These are phyloP conservation scores for Callosobruchus maculatus DNA, from an alignment of 2,888 invertebrate species.

Conservation along the genomic window DNA sequence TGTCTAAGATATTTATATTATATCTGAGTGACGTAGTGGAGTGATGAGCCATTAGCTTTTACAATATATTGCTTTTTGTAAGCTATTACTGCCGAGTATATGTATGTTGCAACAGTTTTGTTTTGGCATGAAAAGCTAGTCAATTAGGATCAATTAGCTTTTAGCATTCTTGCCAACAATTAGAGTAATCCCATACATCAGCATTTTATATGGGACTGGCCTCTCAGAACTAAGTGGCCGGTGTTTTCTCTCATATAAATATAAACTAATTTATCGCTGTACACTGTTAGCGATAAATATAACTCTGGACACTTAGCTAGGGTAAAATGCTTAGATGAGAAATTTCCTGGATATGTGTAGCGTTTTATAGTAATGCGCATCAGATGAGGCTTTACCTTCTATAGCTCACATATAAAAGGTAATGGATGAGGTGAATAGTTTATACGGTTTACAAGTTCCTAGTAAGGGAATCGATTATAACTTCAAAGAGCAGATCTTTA, in stretches of 20 bases:
- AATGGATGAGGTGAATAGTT: too few species aligned
- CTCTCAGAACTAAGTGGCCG: neutral
- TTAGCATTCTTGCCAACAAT: constrained; percentile 1
- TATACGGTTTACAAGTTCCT: too few species aligned
- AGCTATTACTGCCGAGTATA: neutral
- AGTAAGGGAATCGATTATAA: too few species aligned
- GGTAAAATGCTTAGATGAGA: too few species aligned
- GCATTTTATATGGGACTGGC: neutral
- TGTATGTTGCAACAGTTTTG: neutral
- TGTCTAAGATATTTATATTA: too few species aligned
- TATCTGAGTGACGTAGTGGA: too few species aligned
- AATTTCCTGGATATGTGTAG: too few species aligned
- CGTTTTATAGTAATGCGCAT: too few species aligned
- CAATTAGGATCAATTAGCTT: constrained; percentile 2
- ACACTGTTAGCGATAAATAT: neutral
- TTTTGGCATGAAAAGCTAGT: neutral
- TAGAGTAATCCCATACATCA: constrained; percentile 1
- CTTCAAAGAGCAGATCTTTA: too few species aligned
- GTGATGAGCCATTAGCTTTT: too few species aligned
- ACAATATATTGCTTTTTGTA: neutral
- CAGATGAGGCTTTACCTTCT: too few species aligned
- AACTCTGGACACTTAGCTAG: neutral
- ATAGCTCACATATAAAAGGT: too few species aligned
- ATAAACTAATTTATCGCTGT: neutral
- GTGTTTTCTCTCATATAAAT: neutral